phyloP scores from a whole-genome alignment of 2,888 invertebrate species.

The Tipula unca region DNA sequence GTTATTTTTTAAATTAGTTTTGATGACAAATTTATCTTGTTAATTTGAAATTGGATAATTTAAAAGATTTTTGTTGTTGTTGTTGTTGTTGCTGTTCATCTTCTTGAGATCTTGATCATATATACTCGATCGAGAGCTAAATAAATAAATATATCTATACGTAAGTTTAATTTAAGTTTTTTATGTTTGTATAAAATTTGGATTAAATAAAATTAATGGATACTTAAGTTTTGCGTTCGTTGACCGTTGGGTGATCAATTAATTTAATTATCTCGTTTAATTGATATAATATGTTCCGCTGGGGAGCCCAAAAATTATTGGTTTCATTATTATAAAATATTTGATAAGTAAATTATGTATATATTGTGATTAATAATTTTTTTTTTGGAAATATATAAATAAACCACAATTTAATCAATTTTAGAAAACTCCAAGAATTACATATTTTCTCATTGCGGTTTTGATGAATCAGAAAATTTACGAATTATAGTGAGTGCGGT shows the following conservation, averaged over 20 bases:
- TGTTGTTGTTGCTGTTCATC: not conserved
- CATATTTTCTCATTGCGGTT: not conserved
- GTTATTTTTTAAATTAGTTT: constrained; percentile 1
- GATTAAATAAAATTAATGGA: not conserved
- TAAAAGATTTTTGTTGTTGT: not conserved
- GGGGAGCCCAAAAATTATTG: not conserved
- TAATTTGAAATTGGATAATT: not conserved
- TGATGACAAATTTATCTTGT: constrained; percentile 14
- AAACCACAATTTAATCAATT: not conserved
- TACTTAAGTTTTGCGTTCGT: not conserved
- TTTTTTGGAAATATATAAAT: not conserved
- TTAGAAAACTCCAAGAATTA: not conserved
- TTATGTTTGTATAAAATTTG: not conserved
- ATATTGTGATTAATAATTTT: not conserved
- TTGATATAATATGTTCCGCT: not conserved
- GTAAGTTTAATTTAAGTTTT: not conserved
- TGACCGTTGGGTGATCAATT: not conserved
- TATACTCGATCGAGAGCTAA: not conserved
- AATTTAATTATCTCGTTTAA: not conserved
- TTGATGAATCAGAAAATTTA: not conserved
- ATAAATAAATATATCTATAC: not conserved
- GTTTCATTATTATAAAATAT: not conserved
- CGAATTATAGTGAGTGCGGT: not conserved
- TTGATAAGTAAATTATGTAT: not conserved
- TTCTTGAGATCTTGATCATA: not conserved